A percentile compares a stretch with the other conserved stretches of the same genome.
phyloP scores from a whole-genome alignment of 1,140 invertebrate species.

The Phocides pigmalion region DNA sequence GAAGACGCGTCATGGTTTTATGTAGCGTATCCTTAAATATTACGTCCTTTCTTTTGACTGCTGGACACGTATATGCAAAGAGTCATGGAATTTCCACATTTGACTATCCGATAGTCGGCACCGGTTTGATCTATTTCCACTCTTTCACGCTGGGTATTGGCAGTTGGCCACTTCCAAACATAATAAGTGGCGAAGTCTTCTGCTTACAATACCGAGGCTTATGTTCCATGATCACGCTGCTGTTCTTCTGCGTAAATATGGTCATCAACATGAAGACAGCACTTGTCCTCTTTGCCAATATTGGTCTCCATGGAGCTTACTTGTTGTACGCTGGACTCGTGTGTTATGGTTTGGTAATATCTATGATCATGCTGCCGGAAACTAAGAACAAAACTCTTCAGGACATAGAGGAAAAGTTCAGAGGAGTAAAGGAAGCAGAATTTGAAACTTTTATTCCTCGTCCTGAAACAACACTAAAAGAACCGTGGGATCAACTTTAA shows the following conservation, averaged over 20 bases:
- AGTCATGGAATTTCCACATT: constrained; percentile 33
- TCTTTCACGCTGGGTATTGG: constrained; percentile 45
- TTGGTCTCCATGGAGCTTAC: constrained; percentile 57
- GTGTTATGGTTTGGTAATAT: constrained; percentile 44
- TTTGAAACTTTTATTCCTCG: background rate
- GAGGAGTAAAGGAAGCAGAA: constrained; percentile 3
- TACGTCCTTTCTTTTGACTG: constrained; percentile 40
- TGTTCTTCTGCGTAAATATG: constrained; percentile 38
- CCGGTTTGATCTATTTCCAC: constrained; percentile 39
- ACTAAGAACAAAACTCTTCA: constrained; percentile 64
- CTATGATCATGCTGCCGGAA: constrained; percentile 58
- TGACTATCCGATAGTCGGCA: constrained; percentile 48
- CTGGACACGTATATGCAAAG: constrained; percentile 26
- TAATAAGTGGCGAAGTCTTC: constrained; percentile 54
- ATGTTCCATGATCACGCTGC: constrained; percentile 45
- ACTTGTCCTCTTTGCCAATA: constrained; percentile 38
- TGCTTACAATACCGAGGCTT: constrained; percentile 53
- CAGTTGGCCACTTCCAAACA: constrained; percentile 45
- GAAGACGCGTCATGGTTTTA: constrained; percentile 58
- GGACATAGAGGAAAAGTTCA: constrained; percentile 63
- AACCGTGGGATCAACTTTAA: too few relatives aligned
- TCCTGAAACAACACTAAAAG: background rate
- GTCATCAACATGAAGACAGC: constrained; percentile 52
- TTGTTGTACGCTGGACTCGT: constrained; percentile 49
- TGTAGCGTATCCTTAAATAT: constrained; percentile 4